Percentiles rank a stretch among this genome's conserved stretches.
phyloP scores from a whole-genome alignment of 2,888 invertebrate genomes.

The Petrophora chlorosata region DNA sequence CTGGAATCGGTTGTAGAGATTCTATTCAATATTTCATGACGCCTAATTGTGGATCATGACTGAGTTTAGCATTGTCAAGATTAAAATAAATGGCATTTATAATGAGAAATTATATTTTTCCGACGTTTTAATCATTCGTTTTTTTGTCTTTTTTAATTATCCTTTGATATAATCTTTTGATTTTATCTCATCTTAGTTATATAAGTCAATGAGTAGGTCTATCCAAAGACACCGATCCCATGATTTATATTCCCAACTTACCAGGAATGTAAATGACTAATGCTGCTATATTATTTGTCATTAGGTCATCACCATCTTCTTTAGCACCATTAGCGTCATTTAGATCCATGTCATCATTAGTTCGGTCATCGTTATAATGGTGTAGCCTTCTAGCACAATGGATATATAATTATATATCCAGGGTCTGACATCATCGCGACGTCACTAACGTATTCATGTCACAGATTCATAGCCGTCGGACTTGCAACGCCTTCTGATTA shows the following conservation, averaged over 20 bases:
- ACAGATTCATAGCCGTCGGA: constrained; percentile 23
- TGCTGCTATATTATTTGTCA: neutral
- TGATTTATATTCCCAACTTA: neutral
- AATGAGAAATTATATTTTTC: too few species aligned
- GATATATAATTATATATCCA: constrained; percentile 10
- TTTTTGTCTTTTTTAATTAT: too few species aligned
- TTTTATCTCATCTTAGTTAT: too few species aligned
- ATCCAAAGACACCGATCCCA: too few species aligned
- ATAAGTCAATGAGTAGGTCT: too few species aligned
- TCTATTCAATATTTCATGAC: too few species aligned
- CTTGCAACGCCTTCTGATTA: constrained; percentile 18
- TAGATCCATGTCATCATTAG: constrained; percentile 2
- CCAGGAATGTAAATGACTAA: neutral
- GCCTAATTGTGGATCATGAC: too few species aligned
- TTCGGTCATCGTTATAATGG: constrained; percentile 28
- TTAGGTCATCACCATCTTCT: constrained; percentile 4
- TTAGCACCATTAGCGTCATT: neutral
- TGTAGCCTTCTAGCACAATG: constrained; percentile 11
- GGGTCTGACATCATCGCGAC: constrained; percentile 49
- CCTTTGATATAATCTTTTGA: too few species aligned
- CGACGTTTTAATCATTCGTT: too few species aligned
- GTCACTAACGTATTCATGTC: constrained; percentile 49
- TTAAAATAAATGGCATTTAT: too few species aligned
- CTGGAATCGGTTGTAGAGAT: too few species aligned
- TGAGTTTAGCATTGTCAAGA: too few species aligned